Percentiles rank a stretch among this genome's conserved stretches.
Evolutionary conservation across 2,888 invertebrate species (phyloP).

Genomic region (Chrysolina haemoptera): DNA sequence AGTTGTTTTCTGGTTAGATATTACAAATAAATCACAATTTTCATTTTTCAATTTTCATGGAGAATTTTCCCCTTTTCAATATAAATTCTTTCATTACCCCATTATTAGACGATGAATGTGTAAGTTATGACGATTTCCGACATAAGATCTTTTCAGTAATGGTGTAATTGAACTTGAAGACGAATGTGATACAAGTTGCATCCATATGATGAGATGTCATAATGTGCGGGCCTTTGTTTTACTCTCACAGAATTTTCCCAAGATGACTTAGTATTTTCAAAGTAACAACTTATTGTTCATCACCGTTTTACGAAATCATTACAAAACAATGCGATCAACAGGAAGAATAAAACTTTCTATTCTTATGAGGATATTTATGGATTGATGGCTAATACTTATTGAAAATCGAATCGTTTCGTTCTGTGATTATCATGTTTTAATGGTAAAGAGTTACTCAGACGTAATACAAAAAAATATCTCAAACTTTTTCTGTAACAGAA

Average conservation of each 20-base stretch:
- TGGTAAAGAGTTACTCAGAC: not conserved
- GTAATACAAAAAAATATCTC: not conserved
- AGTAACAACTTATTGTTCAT: conserved; percentile 13
- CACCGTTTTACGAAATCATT: conserved; percentile 14
- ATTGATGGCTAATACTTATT: conserved; percentile 9
- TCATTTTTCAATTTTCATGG: no score
- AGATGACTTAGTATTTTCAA: not conserved
- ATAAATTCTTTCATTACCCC: no score
- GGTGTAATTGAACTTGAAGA: not conserved
- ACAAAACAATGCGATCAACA: conserved; percentile 28
- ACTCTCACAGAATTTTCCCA: not conserved
- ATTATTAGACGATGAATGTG: no score
- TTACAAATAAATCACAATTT: no score
- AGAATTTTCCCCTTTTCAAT: no score
- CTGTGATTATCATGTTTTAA: not conserved
- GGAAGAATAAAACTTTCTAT: conserved; percentile 30
- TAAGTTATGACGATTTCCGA: no score
- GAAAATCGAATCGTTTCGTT: not conserved
- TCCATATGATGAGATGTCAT: not conserved
- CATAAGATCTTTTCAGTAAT: no score
- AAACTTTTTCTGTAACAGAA: no score
- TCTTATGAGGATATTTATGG: conserved; percentile 14
- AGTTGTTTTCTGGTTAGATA: no score
- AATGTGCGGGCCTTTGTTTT: not conserved
- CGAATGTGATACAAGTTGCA: not conserved